Evolutionary conservation across 2,888 invertebrate genomes (phyloP), one percentile per base, ranked within the genome.

Genomic region (Microchrysa polita): DNA sequence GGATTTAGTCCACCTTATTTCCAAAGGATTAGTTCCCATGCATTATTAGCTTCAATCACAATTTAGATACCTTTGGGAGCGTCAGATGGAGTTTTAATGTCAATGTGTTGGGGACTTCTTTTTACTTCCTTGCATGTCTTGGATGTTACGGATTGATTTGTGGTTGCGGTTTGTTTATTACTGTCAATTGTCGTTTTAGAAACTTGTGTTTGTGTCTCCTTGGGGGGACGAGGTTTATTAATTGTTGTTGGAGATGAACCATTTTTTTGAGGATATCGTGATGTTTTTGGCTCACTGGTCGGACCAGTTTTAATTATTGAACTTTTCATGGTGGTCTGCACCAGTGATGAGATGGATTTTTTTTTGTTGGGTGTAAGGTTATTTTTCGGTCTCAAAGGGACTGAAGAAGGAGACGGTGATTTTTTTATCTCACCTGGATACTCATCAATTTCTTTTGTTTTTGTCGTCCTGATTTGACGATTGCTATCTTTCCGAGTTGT

Each of bases 61-160:
- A 16, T 67, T n/a, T 53, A 55, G 57, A 60, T 73, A 73, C 73
- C 73, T 73, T 73, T 60, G n/a, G 67, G 52, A 67, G 53, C 48
- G 48, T 57, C 55, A 18, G 74, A 55, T 22, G 59, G 52, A 48
- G 55, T 42, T 23, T 59, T 76, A 73, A 75, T 77, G 61, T 74
- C 73, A 73, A 74, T 63, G 27, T 76, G 60, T 75, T 76, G 73
- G 74, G 75, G 74, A 75, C 73, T 77, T 72, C 74, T 34, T 40
- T 74, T 73, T 72, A 76, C 72, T 27, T 75, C 72, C 72, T 74
- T 72, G 53, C 67, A 74, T 48, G 48, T 48, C 72, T 74, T 72
- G 53, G 72, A 74, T 48, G 48, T 48, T 48, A 20, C 12, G 72
- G 74, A 67, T 65, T 77, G 74, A n/a, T n/a, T n/a, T n/a, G n/a